phyloP scores from a whole-genome alignment of 2,797 vertebrate genomes.

The Hydrophis major region DNA sequence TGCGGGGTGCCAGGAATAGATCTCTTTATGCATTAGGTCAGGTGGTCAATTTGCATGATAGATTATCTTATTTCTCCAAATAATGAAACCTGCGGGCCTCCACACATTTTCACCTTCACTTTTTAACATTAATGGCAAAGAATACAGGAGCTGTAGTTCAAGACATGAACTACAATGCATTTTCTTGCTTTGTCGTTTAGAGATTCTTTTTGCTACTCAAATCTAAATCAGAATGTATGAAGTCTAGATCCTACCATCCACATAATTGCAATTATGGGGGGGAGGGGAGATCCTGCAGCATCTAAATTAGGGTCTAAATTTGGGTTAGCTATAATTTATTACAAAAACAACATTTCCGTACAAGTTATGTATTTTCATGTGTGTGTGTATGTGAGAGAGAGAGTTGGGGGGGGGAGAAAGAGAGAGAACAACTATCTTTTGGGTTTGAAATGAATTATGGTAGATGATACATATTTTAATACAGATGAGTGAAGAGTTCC shows the following conservation, averaged over 20 bases:
- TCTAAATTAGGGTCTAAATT: background rate
- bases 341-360: background rate
- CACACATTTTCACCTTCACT: background rate
- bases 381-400: background rate
- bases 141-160: background rate
- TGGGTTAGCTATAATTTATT: background rate
- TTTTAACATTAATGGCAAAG: background rate
- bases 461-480: background rate
- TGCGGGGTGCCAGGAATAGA: background rate
- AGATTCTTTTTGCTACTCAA: background rate
- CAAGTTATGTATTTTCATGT: background rate
- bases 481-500: background rate
- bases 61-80: background rate
- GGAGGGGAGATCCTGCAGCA: background rate
- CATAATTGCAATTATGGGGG: background rate
- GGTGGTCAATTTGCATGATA: background rate
- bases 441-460: background rate
- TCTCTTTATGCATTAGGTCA: background rate
- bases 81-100: background rate
- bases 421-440: too few species aligned
- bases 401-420: fast-evolving
- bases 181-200: background rate
- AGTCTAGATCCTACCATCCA: background rate
- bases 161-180: background rate
- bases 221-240: background rate